Evolutionary conservation across 2,888 invertebrate genomes (phyloP), one percentile per base, ranked within the genome.

Genomic region (Zygogramma bicolorata): DNA sequence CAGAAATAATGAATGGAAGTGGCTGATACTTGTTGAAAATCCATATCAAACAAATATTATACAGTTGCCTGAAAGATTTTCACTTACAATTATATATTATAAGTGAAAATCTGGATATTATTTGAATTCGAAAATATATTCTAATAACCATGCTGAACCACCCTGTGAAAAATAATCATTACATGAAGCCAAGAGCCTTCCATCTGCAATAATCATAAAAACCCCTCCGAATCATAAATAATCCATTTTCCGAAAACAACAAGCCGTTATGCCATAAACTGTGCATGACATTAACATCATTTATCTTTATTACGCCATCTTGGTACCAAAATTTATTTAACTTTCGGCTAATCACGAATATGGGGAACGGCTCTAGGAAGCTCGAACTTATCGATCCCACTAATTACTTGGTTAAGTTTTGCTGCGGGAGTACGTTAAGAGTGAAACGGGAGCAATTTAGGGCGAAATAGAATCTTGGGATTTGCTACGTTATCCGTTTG

Each of bases 221-320:
- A 42, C 46, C 46, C 29, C 31, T 25, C 46, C n/a, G 46, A 27
- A 66, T 42, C 66, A 58, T 73, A 73, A 69, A 69, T 66, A 62
- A 73, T 46, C 60, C 70, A 61, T 68, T 59, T 68, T 46, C 29
- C 63, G 59, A 65, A 67, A 74, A 73, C 73, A 74, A 70, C 70
- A 67, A 70, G 46, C 70, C 59, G 62, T 73, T 69, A 59, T 34
- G 53, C 62, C 66, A 67, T 73, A 70, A 73, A 75, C 71, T 71
- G 73, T 73, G 71, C 71, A 68, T 73, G 71, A 73, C 75, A 69
- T 75, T 73, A 75, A 72, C 66, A 71, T 73, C 75, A 75, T 75
- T 71, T 73, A 73, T 75, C 73, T 75, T 75, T 73, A 73, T 75
- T 70, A 75, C 69, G 49, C 68, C 73, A 71, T 73, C 66, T 75